Percentiles rank a stretch among this genome's conserved stretches.
phyloP scores from a whole-genome alignment of 2,797 vertebrate genomes.

The Sebastes matsubarae region DNA sequence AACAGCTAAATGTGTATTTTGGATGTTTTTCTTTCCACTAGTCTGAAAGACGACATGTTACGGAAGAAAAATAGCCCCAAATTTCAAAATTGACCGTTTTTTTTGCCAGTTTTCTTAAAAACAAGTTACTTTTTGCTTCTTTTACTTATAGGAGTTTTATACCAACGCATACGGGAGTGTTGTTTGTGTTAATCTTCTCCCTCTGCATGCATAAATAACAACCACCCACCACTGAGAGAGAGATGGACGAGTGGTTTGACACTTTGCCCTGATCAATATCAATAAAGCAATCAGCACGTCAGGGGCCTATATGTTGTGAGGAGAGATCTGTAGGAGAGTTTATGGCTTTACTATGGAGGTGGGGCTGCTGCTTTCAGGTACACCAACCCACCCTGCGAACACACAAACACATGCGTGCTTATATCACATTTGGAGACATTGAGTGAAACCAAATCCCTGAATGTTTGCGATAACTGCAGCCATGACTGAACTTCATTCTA shows the following conservation, averaged over 20 bases:
- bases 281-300: conserved; percentile 84
- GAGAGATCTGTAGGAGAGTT: conserved; percentile 70
- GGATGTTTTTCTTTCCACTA: too few species aligned
- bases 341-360: conserved; percentile 83
- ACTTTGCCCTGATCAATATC: conserved; percentile 86
- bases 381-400: conserved; percentile 34
- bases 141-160: neutral
- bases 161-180: neutral
- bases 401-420: conserved; percentile 34
- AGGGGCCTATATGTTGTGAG: conserved; percentile 70
- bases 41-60: too few species aligned
- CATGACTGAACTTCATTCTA: neutral
- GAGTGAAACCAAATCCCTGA: neutral
- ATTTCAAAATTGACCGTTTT: too few species aligned
- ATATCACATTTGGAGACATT: neutral
- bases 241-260: conserved; percentile 77
- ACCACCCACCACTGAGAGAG: conserved; percentile 39
- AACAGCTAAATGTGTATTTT: too few species aligned
- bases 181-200: conserved; percentile 42
- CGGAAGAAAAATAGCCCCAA: too few species aligned
- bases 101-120: neutral
- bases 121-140: neutral
- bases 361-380: conserved; percentile 68
- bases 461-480: neutral
- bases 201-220: conserved; percentile 43